These are phyloP conservation scores for Anas platyrhynchos DNA, from an alignment of 2,113 vertebrate genomes.

Conservation along the genomic window DNA sequence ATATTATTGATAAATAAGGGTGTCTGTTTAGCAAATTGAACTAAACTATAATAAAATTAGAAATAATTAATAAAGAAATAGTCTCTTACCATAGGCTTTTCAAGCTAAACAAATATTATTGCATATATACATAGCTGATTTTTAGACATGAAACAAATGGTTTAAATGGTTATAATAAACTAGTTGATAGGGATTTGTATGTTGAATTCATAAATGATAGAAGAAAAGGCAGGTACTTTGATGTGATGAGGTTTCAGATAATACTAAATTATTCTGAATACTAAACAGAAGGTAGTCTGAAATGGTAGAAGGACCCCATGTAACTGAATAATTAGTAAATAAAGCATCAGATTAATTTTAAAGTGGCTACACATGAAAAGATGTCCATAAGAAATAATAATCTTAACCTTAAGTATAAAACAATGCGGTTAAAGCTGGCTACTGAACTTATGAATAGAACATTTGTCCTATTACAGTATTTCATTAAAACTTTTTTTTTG, in stretches of 20 bases:
- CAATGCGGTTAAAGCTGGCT: neutral
- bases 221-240: neutral
- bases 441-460: neutral
- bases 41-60: neutral
- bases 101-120: neutral
- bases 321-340: neutral
- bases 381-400: neutral
- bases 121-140: neutral
- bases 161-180: neutral
- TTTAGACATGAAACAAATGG: neutral
- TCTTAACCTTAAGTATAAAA: neutral
- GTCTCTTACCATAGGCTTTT: neutral
- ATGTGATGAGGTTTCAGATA: neutral
- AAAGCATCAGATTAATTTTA: neutral
- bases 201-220: neutral
- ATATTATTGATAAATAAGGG: neutral
- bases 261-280: neutral
- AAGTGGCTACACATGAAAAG: neutral
- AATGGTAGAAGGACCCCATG: neutral
- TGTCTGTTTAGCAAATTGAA: neutral
- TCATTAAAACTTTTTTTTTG: no score
- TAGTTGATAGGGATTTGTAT: neutral
- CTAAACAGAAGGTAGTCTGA: neutral
- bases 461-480: neutral
- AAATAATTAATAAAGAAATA: neutral